Evolutionary conservation across 2,113 vertebrate genomes (phyloP).

Genomic region (Orcinus orca): DNA sequence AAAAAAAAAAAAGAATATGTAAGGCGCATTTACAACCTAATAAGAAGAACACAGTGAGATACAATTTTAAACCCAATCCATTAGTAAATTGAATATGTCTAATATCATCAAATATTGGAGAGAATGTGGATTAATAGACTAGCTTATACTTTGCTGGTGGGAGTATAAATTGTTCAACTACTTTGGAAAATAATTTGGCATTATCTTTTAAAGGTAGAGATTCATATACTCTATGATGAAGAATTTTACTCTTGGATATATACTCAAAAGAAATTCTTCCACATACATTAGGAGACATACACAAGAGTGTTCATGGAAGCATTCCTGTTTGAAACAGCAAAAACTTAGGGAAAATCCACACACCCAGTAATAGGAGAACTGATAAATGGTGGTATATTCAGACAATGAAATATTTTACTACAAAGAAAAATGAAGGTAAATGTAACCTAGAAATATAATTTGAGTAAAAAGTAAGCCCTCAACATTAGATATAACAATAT

Average conservation of each 20-base stretch:
- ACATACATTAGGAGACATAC: background rate
- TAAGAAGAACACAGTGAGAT: background rate
- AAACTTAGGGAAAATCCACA: background rate
- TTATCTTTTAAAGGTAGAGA: background rate
- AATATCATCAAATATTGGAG: background rate
- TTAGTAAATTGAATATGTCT: background rate
- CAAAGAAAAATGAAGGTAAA: background rate
- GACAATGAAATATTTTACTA: background rate
- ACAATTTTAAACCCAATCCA: background rate
- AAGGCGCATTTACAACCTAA: background rate
- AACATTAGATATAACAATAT: background rate
- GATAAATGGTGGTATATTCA: background rate
- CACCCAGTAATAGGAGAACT: background rate
- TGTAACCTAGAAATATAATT: background rate
- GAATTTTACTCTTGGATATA: background rate
- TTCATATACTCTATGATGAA: background rate
- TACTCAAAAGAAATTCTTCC: background rate
- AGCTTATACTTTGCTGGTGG: background rate
- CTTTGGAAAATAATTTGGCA: background rate
- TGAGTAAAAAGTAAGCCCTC: background rate
- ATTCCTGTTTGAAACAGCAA: background rate
- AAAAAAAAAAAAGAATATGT: too few species aligned
- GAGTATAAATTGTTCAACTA: background rate
- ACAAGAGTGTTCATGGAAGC: background rate
- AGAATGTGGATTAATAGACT: background rate